Evolutionary conservation across 2,888 invertebrate genomes (phyloP), one percentile per base, ranked within the genome.

Genomic region (Philaethria dido): DNA sequence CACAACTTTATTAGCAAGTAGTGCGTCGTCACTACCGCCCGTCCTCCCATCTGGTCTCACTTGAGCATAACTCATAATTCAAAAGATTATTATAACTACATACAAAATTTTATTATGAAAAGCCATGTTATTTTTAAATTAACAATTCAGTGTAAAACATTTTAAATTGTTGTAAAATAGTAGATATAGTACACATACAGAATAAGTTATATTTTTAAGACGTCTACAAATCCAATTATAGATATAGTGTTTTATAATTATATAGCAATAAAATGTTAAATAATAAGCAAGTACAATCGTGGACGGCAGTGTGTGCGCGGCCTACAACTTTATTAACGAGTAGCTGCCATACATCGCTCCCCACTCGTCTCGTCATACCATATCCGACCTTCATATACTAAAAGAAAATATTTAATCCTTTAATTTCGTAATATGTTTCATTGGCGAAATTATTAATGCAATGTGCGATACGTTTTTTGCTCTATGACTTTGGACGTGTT

Each of bases 301-400:
- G 14, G 69, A 68, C 65, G 65, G 25, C 25, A 55, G 68, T 69
- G n/a, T 68, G 52, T 33, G 47, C 47, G 5, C 63, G 48, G 62
- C 72, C 62, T 73, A 64, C 47, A 64, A 45, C 42, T 66, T 68
- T 66, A 65, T 65, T 68, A 72, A 68, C 68, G 68, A 73, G 69
- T 64, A 55, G 55, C n/a, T 52, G 9, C 52, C 62, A 44, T 33
- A 11, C 62, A 42, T 48, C 59, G 65, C 57, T 50, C 70, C 69
- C 72, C 65, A 71, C 62, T 68, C 70, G 70, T 71, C 72, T 68
- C 60, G 71, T 66, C 68, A 69, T 62, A 62, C 66, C 69, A 61
- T 66, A 69, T 57, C 66, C 66, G 66, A 59, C 20, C 18, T 59
- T 42, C 14, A 42, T 11, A 48, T 22, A 62, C 13, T 33, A 55